Percentiles rank a stretch among this genome's conserved stretches.
These are phyloP conservation scores for Dicaeum eximium DNA, from an alignment of 2,113 vertebrate genomes.

Conservation along the genomic window DNA sequence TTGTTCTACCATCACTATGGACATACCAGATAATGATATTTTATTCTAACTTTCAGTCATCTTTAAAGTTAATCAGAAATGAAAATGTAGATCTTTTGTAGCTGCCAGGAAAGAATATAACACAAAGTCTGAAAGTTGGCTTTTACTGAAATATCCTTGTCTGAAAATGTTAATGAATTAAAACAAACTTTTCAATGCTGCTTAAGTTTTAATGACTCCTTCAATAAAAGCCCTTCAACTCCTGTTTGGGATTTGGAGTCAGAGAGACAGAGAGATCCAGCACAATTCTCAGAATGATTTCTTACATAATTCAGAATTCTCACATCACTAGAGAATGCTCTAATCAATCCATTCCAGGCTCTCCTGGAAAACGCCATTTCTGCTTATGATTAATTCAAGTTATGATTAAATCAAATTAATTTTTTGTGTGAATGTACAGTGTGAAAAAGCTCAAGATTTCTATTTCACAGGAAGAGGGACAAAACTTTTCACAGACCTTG, in stretches of 20 bases:
- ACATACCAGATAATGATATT: neutral
- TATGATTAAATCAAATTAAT: neutral
- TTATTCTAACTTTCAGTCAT: neutral
- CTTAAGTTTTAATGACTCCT: neutral
- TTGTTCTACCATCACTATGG: neutral
- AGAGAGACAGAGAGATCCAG: neutral
- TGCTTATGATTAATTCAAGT: neutral
- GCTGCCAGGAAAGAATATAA: neutral
- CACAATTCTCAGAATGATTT: neutral
- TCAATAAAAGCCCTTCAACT: neutral
- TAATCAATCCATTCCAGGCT: neutral
- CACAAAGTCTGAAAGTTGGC: neutral
- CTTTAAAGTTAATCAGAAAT: slow-evolving; percentile 4
- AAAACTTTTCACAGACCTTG: neutral
- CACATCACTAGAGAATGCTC: neutral
- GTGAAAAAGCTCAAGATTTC: neutral
- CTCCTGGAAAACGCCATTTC: neutral
- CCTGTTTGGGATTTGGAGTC: neutral
- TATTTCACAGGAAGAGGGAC: neutral
- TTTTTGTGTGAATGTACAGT: neutral
- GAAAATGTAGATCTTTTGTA: neutral
- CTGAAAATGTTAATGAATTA: neutral
- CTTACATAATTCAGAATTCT: neutral
- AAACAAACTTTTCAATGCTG: neutral
- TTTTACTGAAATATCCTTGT: neutral